Percentiles rank a stretch among this genome's conserved stretches.
Conservation (phyloP, 1,140 invertebrate genomes). For the Dufourea novaeangliae region DNA sequence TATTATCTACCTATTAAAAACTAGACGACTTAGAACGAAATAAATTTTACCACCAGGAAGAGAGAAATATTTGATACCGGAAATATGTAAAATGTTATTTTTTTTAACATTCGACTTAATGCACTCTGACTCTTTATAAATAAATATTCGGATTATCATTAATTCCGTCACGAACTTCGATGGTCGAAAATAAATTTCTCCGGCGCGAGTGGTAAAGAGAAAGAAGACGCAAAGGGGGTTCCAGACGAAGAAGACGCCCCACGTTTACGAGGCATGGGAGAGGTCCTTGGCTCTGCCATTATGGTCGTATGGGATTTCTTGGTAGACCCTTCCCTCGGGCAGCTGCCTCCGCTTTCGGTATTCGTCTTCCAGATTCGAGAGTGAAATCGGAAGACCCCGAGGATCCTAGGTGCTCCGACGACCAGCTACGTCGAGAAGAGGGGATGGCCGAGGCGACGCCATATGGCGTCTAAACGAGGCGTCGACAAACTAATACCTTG, state of each 20-base stretch:
- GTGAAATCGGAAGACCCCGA: constrained; percentile 43
- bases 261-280: constrained; percentile 56
- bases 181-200: constrained; percentile 22
- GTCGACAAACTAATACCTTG: constrained; percentile 4
- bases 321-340: constrained; percentile 18
- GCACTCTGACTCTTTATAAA: no score
- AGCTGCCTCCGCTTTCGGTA: constrained; percentile 22
- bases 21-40: no score
- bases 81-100: no score
- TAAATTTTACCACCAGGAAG: no score
- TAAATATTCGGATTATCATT: no score
- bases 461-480: constrained; percentile 15
- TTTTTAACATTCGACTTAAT: no score
- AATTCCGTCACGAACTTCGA: no score
- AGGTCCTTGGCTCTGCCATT: constrained; percentile 26
- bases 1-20: no score
- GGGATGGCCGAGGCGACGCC: neutral
- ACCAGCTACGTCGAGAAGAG: neutral
- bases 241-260: constrained; percentile 1
- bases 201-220: neutral
- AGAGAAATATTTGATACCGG: no score
- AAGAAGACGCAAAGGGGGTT: constrained; percentile 1
- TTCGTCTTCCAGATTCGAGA: constrained; percentile 24
- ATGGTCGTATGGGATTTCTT: constrained; percentile 49
- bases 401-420: neutral